A percentile compares a stretch with the other conserved stretches of the same genome.
Conservation (phyloP, 23 tunicate species). For the Diplosoma virens region DNA sequence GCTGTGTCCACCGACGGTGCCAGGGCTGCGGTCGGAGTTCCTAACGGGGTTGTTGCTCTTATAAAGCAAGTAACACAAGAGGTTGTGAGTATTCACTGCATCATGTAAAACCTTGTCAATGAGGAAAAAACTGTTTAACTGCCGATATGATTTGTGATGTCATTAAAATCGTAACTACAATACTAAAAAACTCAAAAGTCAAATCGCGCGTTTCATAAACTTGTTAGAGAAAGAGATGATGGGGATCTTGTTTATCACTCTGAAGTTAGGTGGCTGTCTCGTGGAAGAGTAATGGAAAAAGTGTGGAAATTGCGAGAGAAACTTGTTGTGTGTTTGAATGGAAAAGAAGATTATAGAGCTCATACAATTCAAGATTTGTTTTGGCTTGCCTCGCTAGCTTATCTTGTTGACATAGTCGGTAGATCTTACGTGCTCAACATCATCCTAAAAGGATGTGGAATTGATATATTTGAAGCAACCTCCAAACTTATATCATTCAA, state of each 20-base stretch:
- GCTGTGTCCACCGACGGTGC: conserved; percentile 51
- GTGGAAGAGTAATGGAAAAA: conserved; percentile 38
- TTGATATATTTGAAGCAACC: neutral
- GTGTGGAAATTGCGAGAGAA: conserved; percentile 59
- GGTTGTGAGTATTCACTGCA: conserved; percentile 41
- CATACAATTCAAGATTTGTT: too few relatives aligned
- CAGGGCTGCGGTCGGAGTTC: conserved; percentile 44
- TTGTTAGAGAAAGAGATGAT: conserved; percentile 50
- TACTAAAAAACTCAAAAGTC: conserved; percentile 41
- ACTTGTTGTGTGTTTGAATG: conserved; percentile 55
- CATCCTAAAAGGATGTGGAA: conserved; percentile 30
- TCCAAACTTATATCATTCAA: too few relatives aligned
- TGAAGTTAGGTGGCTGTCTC: conserved; percentile 59
- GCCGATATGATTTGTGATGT: conserved; percentile 57
- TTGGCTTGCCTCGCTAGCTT: too few relatives aligned
- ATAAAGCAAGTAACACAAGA: conserved; percentile 45
- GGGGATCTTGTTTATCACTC: conserved; percentile 59
- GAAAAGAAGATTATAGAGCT: too few relatives aligned
- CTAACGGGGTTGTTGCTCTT: conserved; percentile 40
- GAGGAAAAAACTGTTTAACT: conserved; percentile 49
- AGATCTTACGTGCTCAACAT: conserved; percentile 24
- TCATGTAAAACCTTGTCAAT: conserved; percentile 46
- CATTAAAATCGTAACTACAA: conserved; percentile 44
- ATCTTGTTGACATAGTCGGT: conserved; percentile 31
- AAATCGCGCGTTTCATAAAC: conserved; percentile 62